Evolutionary conservation across 2,888 invertebrate genomes (phyloP).

Genomic region (Chaetogeoica ovagalla): DNA sequence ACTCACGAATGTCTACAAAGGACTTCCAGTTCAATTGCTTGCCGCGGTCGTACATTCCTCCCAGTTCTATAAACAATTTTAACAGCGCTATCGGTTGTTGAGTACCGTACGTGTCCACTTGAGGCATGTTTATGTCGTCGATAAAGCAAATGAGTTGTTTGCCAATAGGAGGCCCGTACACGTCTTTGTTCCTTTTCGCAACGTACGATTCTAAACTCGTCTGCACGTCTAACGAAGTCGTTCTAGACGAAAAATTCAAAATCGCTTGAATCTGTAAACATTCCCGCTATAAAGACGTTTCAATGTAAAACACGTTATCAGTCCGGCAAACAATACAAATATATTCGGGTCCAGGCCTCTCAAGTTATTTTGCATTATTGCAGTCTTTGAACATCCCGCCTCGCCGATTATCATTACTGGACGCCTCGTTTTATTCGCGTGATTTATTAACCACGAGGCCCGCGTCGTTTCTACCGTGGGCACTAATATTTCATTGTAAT

Average conservation of each 20-base stretch:
- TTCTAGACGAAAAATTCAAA: constrained; percentile 89
- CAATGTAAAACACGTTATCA: too few relatives aligned
- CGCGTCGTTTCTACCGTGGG: constrained; percentile 86
- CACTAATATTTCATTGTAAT: constrained; percentile 83
- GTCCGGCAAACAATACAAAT: constrained; percentile 63
- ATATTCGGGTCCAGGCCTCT: constrained; percentile 69
- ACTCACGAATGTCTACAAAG: constrained; percentile 73
- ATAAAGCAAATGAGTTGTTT: constrained; percentile 87
- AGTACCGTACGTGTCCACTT: constrained; percentile 84
- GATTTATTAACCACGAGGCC: constrained; percentile 74
- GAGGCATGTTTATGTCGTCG: constrained; percentile 95
- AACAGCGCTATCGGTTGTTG: constrained; percentile 91
- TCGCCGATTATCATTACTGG: constrained; percentile 87
- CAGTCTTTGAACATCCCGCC: constrained; percentile 90
- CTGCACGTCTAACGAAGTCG: constrained; percentile 88
- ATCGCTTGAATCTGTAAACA: constrained; percentile 70
- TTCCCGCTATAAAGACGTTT: neutral
- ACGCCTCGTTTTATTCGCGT: constrained; percentile 75
- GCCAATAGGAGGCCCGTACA: constrained; percentile 82
- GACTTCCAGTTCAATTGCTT: constrained; percentile 89
- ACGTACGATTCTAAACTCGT: constrained; percentile 82
- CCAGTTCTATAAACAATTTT: constrained; percentile 85
- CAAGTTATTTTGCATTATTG: constrained; percentile 81
- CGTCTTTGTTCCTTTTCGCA: constrained; percentile 87
- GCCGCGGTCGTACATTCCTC: constrained; percentile 85